A percentile compares a stretch with the other conserved stretches of the same genome.
Conservation (phyloP, 2,113 vertebrate species). For the Microcebus tavaratra region DNA sequence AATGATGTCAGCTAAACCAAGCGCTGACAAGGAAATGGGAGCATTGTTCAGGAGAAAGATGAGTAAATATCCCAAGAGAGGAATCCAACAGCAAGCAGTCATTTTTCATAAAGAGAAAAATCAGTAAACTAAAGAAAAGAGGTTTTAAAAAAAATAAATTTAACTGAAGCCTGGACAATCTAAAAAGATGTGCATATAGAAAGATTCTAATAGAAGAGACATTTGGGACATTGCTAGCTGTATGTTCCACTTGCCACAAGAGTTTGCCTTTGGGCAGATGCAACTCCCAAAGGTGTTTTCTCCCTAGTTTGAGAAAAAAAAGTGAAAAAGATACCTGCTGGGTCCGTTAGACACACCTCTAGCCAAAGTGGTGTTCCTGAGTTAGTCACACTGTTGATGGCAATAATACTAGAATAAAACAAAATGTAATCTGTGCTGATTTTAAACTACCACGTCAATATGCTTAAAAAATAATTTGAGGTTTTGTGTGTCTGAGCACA, state of each 20-base stretch:
- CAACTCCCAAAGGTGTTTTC: slow-evolving; percentile 17
- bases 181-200: slow-evolving; percentile 71
- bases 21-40: slow-evolving; percentile 41
- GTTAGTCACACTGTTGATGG: slow-evolving; percentile 53
- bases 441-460: slow-evolving; percentile 50
- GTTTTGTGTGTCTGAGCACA: background rate
- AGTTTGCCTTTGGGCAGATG: slow-evolving; percentile 71
- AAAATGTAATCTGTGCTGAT: slow-evolving; percentile 61
- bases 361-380: slow-evolving; percentile 29
- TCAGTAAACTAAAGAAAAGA: background rate
- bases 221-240: slow-evolving; percentile 60
- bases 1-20: slow-evolving; percentile 44
- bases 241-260: slow-evolving; percentile 72
- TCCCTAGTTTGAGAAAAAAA: slow-evolving; percentile 13
- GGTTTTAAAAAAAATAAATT: slow-evolving; percentile 63
- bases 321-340: slow-evolving; percentile 68
- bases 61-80: slow-evolving; percentile 35
- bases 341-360: slow-evolving; percentile 59
- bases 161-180: slow-evolving; percentile 55
- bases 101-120: slow-evolving; percentile 29
- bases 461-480: slow-evolving; percentile 69
- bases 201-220: slow-evolving; percentile 51
- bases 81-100: background rate
- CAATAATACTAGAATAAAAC: slow-evolving; percentile 65
- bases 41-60: slow-evolving; percentile 20